These are phyloP conservation scores for Aphaenogaster floridana DNA, from an alignment of 1,140 invertebrate genomes.

Conservation along the genomic window DNA sequence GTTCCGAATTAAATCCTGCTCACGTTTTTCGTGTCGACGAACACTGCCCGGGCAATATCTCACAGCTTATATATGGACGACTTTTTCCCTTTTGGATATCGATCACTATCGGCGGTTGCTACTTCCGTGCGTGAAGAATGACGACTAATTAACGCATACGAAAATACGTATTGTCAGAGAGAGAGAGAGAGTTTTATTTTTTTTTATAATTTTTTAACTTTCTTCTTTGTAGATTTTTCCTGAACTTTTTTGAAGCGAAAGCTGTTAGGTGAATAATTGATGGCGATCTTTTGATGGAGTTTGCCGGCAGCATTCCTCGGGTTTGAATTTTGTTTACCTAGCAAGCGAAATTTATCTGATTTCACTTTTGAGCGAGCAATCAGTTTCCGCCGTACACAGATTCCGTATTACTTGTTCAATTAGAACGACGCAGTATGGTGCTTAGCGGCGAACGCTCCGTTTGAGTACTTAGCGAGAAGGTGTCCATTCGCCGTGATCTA, in stretches of 20 bases:
- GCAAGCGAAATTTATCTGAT: background rate
- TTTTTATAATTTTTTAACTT: background rate
- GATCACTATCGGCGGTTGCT: background rate
- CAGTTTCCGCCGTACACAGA: background rate
- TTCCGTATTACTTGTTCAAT: slow-evolving; percentile 29
- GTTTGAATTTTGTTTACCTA: background rate
- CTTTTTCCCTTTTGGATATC: background rate
- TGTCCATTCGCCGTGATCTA: slow-evolving; percentile 25
- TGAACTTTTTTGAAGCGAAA: background rate
- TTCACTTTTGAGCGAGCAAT: slow-evolving; percentile 13
- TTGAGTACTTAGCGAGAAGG: slow-evolving; percentile 41
- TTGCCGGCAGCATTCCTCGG: background rate
- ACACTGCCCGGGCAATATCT: background rate
- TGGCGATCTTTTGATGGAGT: background rate
- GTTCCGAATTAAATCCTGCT: slow-evolving; percentile 65
- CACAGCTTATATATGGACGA: background rate
- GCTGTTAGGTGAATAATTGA: background rate
- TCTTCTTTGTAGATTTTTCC: background rate
- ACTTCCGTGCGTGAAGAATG: background rate
- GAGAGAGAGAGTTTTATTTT: too few species aligned
- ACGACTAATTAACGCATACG: background rate
- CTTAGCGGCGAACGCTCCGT: background rate
- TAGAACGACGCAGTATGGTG: background rate
- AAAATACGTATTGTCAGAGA: background rate
- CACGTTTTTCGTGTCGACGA: slow-evolving; percentile 47